These are phyloP conservation scores for Neoscelio sp. DNA, from an alignment of 2,888 invertebrate species.

Conservation along the genomic window DNA sequence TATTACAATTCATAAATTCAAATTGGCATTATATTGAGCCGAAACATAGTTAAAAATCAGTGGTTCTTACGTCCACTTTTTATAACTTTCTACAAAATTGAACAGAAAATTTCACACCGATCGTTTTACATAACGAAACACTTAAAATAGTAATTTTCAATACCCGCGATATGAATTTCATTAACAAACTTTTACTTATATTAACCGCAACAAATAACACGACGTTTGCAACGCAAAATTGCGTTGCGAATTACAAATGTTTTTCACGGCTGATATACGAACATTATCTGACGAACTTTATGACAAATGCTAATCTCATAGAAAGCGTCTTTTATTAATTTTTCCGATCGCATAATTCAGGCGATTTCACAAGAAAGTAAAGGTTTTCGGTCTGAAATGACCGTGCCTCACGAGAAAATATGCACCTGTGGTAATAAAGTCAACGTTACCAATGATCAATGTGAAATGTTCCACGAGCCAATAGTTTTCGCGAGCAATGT, in stretches of 20 bases:
- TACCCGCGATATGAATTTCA: slow-evolving; percentile 8
- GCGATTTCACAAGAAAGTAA: slow-evolving; percentile 59
- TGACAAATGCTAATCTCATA: slow-evolving; percentile 57
- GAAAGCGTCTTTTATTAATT: slow-evolving; percentile 58
- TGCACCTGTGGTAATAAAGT: slow-evolving; percentile 64
- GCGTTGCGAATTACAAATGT: neutral
- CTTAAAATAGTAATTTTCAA: slow-evolving; percentile 8
- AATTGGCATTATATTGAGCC: neutral
- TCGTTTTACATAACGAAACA: slow-evolving; percentile 16
- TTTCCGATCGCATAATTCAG: slow-evolving; percentile 43
- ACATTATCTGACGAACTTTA: slow-evolving; percentile 24
- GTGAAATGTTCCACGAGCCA: slow-evolving; percentile 63
- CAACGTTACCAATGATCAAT: slow-evolving; percentile 64
- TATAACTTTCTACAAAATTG: neutral
- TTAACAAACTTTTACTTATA: slow-evolving; percentile 22
- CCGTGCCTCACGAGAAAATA: slow-evolving; percentile 58
- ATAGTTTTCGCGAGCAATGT: slow-evolving; percentile 59
- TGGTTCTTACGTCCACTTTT: slow-evolving; percentile 1
- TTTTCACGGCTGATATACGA: slow-evolving; percentile 32
- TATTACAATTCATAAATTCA: neutral
- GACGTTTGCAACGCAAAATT: slow-evolving; percentile 8
- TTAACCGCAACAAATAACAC: slow-evolving; percentile 11
- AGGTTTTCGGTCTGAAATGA: slow-evolving; percentile 52
- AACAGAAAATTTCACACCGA: slow-evolving; percentile 3
- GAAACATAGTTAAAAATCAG: neutral